Conservation (phyloP, 2,113 vertebrate species). For the Dasyprocta punctata region DNA sequence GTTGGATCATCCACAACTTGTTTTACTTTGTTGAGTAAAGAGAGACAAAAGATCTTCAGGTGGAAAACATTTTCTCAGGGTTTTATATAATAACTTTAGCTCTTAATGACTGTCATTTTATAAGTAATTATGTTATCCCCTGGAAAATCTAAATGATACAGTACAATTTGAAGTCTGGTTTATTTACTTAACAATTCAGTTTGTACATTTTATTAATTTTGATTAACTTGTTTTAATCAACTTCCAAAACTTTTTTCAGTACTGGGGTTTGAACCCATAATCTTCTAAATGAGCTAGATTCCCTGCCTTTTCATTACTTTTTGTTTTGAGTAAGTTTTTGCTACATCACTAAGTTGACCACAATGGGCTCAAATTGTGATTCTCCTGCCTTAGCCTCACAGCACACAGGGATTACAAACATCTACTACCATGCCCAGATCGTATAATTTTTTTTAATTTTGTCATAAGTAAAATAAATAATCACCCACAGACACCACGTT, state of each 20-base stretch:
- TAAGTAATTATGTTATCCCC: not conserved
- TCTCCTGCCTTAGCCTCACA: not conserved
- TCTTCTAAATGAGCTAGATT: not conserved
- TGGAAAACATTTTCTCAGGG: not conserved
- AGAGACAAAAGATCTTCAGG: not conserved
- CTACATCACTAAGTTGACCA: not conserved
- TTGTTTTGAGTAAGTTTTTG: not conserved
- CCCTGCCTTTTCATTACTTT: not conserved
- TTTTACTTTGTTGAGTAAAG: not conserved
- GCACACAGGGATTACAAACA: not conserved
- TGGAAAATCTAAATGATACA: not conserved
- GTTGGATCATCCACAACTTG: not conserved
- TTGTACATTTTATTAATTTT: not conserved
- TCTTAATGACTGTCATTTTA: not conserved
- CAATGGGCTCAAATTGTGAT: not conserved
- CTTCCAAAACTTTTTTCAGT: not conserved
- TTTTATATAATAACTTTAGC: not conserved
- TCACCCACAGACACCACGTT: not conserved
- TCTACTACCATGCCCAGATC: not conserved
- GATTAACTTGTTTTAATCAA: not conserved
- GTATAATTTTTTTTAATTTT: not conserved
- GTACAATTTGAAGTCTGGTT: not conserved
- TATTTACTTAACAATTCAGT: not conserved
- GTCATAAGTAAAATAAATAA: not conserved
- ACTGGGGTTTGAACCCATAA: not conserved